Evolutionary conservation across 2,888 invertebrate genomes (phyloP), one percentile per base, ranked within the genome.

Genomic region (Agrilus cyanescens): DNA sequence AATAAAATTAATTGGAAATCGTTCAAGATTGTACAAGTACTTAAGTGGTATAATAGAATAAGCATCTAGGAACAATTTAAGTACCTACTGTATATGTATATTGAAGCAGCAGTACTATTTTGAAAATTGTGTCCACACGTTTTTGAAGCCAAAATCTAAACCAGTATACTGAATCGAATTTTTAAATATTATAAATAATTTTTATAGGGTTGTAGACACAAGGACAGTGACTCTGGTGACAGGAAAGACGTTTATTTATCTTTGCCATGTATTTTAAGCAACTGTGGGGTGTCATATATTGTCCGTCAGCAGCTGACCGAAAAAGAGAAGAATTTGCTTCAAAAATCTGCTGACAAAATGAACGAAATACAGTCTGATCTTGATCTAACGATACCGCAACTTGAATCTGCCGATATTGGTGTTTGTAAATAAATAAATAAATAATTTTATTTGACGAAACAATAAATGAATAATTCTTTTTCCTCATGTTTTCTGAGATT

Each of bases 171-270:
- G 18, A 18, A 18, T 18, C 20, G 20, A 4, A 7, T 20, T 5
- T 20, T 20, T 20, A 20, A 7, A 4, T 4, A 20, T 20, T 18
- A 7, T 20, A 20, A 20, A 20, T 5, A 7, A 15, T 35, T 38
- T 42, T 41, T 45, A 32, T 42, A 55, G 57, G 58, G 58, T 34
- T 56, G 76, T 68, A 61, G 64, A 13, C 74, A 75, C 54, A 20
- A 20, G 20, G 20, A 20, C 7, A 20, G 20, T 7, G 20, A 20
- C 20, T 5, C 20, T 4, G 73, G 72, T 33, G 71, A 74, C 45
- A 67, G 70, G 47, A 68, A 73, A 54, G 76, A 77, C 48, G 73
- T 76, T 41, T 77, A 70, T 60, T 62, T 76, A 57, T 75, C 75
- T 38, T 60, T 77, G 42, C 76, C 76, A 4, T 71, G 71, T 52